Base-by-base conservation (phyloP, 1,140 invertebrate genomes). In the Drosophila tropicalis region DNA sequence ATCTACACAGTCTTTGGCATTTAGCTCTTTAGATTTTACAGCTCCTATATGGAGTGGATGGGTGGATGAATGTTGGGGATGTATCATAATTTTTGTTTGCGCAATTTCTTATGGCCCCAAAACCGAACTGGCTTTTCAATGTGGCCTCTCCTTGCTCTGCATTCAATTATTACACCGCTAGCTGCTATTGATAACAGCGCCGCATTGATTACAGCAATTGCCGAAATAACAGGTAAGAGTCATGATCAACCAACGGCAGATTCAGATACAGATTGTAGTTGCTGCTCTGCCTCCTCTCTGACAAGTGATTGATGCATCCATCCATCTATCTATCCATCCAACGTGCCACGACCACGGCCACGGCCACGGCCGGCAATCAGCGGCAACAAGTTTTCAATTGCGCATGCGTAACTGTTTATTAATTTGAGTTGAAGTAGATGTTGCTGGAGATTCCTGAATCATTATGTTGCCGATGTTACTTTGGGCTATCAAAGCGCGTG, bases 401-500 rank as follows among this genome's bases (percentile, higher is more conserved):
- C 72, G 79, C 83, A 87, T 86, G 83, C 83, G 83, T 86, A 86
- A 86, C 83, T 86, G 83, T 86, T 86, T 83, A 87, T 86, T 86
- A 86, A 86, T 87, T 87, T 77, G 71, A 63, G 58, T 58, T 72
- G 47, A 67, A 69, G 44, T 40, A 1, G 34, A 56, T 22, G 29
- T 15, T 36, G 51, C 41, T 60, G 64, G 62, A 68, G 44, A 41
- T 60, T 39, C 36, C 36, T 39, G 36, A 13, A 39, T 39, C 36
- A 39, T 39, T 10, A 39, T 13, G 57, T 58, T 6, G 39, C 73
- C 76, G 72, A 76, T 66, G 72, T 74, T 83, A 58, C 54, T 76
- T 64, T 72, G 69, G 72, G 51, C 47, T 36, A 1, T 22, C 32
- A 32, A 64, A 39, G 25, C 32, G 75, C 34, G 60, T 51, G 44